These are phyloP conservation scores for Dryas iulia DNA, from an alignment of 1,140 invertebrate genomes.

Conservation along the genomic window DNA sequence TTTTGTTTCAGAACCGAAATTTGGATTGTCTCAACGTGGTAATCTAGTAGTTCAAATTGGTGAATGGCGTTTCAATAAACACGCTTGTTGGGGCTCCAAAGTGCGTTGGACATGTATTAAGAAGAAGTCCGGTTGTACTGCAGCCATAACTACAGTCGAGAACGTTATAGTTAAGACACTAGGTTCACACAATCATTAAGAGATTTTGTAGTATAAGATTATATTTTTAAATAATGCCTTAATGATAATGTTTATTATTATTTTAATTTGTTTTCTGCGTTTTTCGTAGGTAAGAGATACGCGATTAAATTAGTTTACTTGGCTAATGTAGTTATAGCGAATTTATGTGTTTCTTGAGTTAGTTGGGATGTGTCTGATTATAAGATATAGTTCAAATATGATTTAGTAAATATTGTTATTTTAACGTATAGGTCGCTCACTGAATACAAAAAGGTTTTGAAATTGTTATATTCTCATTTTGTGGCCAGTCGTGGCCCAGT, in stretches of 20 bases:
- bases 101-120: slow-evolving; percentile 71
- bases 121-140: slow-evolving; percentile 66
- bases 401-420: too few species aligned
- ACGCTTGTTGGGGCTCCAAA: slow-evolving; percentile 66
- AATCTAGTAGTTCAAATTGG: slow-evolving; percentile 71
- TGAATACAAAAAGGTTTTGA: too few species aligned
- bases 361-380: too few species aligned
- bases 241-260: not conserved
- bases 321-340: too few species aligned
- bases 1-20: slow-evolving; percentile 65
- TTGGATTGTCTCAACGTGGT: slow-evolving; percentile 66
- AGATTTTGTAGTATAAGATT: not conserved
- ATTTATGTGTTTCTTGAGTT: too few species aligned
- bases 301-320: too few species aligned
- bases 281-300: too few species aligned
- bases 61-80: slow-evolving; percentile 68
- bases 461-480: too few species aligned
- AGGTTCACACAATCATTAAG: slow-evolving; percentile 65
- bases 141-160: slow-evolving; percentile 65
- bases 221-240: not conserved
- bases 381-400: too few species aligned
- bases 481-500: too few species aligned
- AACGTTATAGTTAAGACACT: slow-evolving; percentile 69
- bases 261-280: not conserved
- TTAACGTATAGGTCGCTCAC: too few species aligned